Evolutionary conservation across 2,797 vertebrate genomes (phyloP).

Genomic region (Mareca strepera): DNA sequence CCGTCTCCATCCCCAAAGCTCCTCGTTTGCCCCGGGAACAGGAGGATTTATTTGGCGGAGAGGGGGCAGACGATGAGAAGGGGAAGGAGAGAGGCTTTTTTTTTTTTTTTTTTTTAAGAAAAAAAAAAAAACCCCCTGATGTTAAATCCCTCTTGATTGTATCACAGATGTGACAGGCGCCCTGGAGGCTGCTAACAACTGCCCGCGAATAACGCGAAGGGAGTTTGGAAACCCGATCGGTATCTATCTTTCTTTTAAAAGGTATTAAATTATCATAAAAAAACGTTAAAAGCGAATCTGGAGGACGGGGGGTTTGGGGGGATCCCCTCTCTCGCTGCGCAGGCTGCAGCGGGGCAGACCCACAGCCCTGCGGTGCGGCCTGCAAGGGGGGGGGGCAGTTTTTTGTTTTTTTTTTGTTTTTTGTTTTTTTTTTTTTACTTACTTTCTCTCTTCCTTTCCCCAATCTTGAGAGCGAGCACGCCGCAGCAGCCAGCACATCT

Average conservation of each 20-base stretch:
- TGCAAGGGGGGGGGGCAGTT: neutral
- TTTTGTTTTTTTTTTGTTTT: too few species aligned
- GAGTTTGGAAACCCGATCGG: slow-evolving; percentile 8
- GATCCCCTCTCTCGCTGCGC: neutral
- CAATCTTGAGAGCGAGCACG: neutral
- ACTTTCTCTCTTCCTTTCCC: neutral
- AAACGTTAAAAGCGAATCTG: neutral
- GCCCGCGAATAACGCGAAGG: neutral
- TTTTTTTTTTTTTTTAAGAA: too few species aligned
- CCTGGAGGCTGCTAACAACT: slow-evolving; percentile 67
- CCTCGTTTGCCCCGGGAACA: neutral
- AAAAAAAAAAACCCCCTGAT: neutral
- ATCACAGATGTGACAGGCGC: slow-evolving; percentile 70
- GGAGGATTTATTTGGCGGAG: neutral
- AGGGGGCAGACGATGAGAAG: neutral
- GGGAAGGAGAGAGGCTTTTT: neutral
- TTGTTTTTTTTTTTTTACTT: neutral
- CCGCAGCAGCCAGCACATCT: neutral
- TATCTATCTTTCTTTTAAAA: slow-evolving; percentile 39
- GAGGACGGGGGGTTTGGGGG: accelerated
- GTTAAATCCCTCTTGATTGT: slow-evolving; percentile 1
- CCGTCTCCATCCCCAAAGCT: neutral
- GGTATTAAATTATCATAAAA: slow-evolving; percentile 20
- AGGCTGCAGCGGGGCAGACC: neutral
- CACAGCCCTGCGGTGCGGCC: neutral